Conservation (phyloP, 2,113 vertebrate genomes). For the Saimiri boliviensis region DNA sequence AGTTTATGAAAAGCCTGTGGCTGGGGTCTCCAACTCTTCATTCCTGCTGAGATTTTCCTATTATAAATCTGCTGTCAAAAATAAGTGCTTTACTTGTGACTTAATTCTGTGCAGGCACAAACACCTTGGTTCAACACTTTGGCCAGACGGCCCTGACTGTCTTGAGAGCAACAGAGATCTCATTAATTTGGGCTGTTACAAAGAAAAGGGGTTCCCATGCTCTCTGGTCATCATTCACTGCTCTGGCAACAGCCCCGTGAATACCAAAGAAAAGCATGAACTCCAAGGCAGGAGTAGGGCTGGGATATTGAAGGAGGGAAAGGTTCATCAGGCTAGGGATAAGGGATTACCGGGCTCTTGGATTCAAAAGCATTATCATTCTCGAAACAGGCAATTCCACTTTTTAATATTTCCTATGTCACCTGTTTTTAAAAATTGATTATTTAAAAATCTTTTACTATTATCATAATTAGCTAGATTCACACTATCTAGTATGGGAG, state of each 20-base stretch:
- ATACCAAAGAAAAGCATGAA: background rate
- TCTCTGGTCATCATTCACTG: slow-evolving; percentile 60
- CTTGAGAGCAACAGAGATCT: slow-evolving; percentile 81
- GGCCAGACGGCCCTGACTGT: slow-evolving; percentile 78
- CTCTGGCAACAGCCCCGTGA: background rate
- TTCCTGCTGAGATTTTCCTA: slow-evolving; percentile 89
- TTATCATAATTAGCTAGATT: background rate
- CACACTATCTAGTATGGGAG: background rate
- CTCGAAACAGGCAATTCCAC: background rate
- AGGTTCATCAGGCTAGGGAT: too few species aligned
- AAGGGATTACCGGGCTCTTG: background rate
- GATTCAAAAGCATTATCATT: background rate
- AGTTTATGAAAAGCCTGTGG: slow-evolving; percentile 91
- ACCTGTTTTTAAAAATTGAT: background rate
- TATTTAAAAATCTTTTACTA: background rate
- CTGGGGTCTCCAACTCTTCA: slow-evolving; percentile 86
- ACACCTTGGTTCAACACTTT: slow-evolving; percentile 87
- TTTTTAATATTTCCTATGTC: background rate
- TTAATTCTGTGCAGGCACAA: slow-evolving; percentile 88
- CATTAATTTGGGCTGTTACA: slow-evolving; percentile 79
- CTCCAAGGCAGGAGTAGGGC: background rate
- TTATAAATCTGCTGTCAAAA: slow-evolving; percentile 91
- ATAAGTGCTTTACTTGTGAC: slow-evolving; percentile 85
- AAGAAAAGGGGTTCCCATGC: slow-evolving; percentile 78
- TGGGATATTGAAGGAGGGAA: background rate